Evolutionary conservation across 2,888 invertebrate species (phyloP).

Genomic region (Caenorhabditis macrosperma): DNA sequence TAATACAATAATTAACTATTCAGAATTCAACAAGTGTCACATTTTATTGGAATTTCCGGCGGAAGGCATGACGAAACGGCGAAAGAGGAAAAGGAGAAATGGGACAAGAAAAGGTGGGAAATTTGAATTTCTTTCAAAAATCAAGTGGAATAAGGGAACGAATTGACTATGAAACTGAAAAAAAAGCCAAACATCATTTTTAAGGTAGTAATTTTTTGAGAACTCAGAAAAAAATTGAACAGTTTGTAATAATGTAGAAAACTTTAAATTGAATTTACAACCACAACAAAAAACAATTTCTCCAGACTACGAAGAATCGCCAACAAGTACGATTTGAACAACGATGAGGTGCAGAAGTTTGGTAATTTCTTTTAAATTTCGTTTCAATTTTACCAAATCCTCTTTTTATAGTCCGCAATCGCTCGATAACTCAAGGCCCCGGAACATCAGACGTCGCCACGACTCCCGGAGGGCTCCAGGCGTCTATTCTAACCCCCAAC

Average conservation of each 20-base stretch:
- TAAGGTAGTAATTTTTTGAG: not conserved
- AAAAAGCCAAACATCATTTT: not conserved
- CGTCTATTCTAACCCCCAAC: not conserved
- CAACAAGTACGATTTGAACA: slow-evolving; percentile 27
- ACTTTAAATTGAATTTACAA: no score
- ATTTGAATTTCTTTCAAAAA: no score
- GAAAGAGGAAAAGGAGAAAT: slow-evolving; percentile 33
- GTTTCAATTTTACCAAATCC: not conserved
- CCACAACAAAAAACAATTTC: not conserved
- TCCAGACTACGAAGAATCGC: slow-evolving; percentile 31
- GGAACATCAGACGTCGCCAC: not conserved
- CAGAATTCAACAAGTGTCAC: slow-evolving; percentile 43
- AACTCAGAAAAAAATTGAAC: not conserved
- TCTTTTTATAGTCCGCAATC: slow-evolving; percentile 5
- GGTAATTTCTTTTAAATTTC: slow-evolving; percentile 4
- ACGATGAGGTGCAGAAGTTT: slow-evolving; percentile 18
- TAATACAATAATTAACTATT: not conserved
- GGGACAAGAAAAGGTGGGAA: slow-evolving; percentile 28
- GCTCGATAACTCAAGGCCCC: slow-evolving; percentile 1
- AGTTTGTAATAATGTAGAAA: not conserved
- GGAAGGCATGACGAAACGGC: not conserved
- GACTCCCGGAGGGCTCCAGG: not conserved
- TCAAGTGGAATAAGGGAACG: not conserved
- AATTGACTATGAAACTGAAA: not conserved
- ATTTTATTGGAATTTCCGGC: slow-evolving; percentile 34